phyloP scores from a whole-genome alignment of 2,797 vertebrate genomes.

The Diplodus sargus region DNA sequence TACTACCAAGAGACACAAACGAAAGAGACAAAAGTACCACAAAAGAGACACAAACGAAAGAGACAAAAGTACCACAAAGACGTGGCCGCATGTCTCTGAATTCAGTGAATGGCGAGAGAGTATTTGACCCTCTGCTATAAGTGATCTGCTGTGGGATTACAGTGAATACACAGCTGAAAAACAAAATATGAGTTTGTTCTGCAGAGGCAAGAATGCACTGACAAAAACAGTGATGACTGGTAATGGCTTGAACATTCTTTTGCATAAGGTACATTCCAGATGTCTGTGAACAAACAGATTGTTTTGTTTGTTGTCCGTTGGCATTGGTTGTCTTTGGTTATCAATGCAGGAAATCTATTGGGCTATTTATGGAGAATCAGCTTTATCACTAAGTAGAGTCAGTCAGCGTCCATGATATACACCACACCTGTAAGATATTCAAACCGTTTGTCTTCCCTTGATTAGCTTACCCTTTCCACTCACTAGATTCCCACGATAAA shows the following conservation, averaged over 20 bases:
- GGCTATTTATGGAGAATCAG: neutral
- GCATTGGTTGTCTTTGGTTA: neutral
- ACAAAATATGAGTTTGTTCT: neutral
- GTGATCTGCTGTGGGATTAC: neutral
- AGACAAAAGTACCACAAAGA: neutral
- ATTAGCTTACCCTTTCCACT: neutral
- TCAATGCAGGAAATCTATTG: neutral
- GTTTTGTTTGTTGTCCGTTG: neutral
- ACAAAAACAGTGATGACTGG: neutral
- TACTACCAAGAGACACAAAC: neutral
- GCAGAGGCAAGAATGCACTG: neutral
- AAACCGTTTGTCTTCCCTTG: too few relatives aligned
- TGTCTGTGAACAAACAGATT: neutral
- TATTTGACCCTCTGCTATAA: neutral
- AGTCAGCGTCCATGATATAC: neutral
- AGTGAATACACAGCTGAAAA: neutral
- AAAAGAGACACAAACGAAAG: neutral
- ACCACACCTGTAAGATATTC: neutral
- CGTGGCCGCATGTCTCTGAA: too few relatives aligned
- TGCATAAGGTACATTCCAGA: neutral
- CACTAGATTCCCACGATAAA: neutral
- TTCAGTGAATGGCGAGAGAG: neutral
- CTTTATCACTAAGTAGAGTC: neutral
- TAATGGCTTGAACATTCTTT: neutral
- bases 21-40: neutral